phyloP scores from a whole-genome alignment of 1,140 invertebrate species.

The Muscidifurax raptorellus region DNA sequence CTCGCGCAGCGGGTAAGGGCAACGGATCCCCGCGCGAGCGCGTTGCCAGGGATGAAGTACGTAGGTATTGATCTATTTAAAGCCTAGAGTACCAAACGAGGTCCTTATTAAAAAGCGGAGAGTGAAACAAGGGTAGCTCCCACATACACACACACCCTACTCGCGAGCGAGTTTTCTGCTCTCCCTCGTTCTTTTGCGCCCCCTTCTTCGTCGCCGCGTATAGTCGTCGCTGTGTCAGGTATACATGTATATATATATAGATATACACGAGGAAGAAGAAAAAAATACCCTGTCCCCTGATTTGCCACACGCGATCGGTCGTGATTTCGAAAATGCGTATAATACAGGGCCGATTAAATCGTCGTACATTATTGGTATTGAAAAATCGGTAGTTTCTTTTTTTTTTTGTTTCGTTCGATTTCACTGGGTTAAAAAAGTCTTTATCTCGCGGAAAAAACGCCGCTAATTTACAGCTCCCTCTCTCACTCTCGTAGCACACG shows the following conservation, averaged over 20 bases:
- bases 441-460: background rate
- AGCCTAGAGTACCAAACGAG: constrained; percentile 75
- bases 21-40: constrained; percentile 56
- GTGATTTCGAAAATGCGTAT: constrained; percentile 31
- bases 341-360: background rate
- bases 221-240: background rate
- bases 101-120: constrained; percentile 75
- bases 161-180: background rate
- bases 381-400: background rate
- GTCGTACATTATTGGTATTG: background rate
- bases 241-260: background rate
- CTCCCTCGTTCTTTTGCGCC: constrained; percentile 33
- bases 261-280: background rate
- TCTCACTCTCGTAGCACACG: background rate
- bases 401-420: background rate
- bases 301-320: background rate
- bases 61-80: constrained; percentile 76
- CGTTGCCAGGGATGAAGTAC: constrained; percentile 73
- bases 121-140: constrained; percentile 71
- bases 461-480: background rate
- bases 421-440: background rate
- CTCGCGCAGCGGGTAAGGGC: constrained; percentile 57
- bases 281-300: background rate
- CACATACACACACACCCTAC: constrained; percentile 32
- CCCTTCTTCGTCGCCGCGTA: background rate